Evolutionary conservation across 1,140 invertebrate genomes (phyloP).

Genomic region (Drosophila rhopaloa): DNA sequence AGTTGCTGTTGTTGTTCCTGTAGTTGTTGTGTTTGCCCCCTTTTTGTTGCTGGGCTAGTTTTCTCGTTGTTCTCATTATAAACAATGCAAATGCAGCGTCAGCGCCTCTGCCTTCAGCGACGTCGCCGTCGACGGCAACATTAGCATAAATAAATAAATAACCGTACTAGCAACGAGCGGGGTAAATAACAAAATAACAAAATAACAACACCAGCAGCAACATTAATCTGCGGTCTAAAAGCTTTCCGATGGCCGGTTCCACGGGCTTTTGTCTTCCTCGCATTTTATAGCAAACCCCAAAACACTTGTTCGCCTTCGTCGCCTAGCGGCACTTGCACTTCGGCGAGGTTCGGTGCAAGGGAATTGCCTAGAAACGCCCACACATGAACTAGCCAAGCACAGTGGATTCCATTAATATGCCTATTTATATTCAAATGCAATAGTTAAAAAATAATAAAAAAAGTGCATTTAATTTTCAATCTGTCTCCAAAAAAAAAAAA

Average conservation of each 20-base stretch:
- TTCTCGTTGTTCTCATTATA: conserved; percentile 74
- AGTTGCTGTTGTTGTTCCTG: conserved; percentile 18
- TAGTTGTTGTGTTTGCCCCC: conserved; percentile 29
- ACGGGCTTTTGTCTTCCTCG: conserved; percentile 37
- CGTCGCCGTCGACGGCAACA: conserved; percentile 54
- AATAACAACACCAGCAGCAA: conserved; percentile 44
- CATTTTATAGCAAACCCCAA: conserved; percentile 22
- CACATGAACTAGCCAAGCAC: conserved; percentile 26
- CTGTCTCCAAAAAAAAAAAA: too few relatives aligned
- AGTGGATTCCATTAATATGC: conserved; percentile 20
- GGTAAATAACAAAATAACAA: conserved; percentile 71
- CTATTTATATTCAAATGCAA: too few relatives aligned
- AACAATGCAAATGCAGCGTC: conserved; percentile 70
- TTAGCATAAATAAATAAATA: conserved; percentile 83
- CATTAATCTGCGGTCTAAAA: conserved; percentile 50
- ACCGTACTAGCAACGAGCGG: conserved; percentile 60
- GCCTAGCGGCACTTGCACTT: conserved; percentile 46
- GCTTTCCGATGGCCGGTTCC: conserved; percentile 53
- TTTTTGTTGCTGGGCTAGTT: conserved; percentile 28
- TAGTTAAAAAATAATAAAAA: too few relatives aligned
- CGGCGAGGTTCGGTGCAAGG: conserved; percentile 1
- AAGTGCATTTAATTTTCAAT: too few relatives aligned
- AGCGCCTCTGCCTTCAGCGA: conserved; percentile 31
- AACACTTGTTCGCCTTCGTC: conserved; percentile 55
- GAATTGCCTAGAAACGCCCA: conserved; percentile 35